Percentiles rank a stretch among this genome's conserved stretches.
phyloP scores from a whole-genome alignment of 2,797 vertebrate genomes.

The Gobio occitaniae region DNA sequence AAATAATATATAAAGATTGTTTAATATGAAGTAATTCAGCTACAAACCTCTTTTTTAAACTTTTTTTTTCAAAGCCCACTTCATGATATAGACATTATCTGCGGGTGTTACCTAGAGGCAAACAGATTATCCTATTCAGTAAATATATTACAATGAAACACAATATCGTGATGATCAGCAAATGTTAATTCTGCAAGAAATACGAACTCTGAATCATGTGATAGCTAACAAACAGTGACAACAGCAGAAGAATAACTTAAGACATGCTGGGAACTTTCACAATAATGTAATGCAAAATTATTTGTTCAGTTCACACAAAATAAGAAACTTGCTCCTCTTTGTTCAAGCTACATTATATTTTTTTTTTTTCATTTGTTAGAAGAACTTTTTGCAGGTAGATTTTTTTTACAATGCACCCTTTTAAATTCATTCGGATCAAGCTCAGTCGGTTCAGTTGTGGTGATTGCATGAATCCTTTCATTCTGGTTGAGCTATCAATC shows the following conservation, averaged over 20 bases:
- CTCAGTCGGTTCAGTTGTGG: not conserved
- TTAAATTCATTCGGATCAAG: not conserved
- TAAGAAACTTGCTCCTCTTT: not conserved
- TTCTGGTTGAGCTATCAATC: too few species aligned
- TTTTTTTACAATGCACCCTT: not conserved
- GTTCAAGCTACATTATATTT: not conserved
- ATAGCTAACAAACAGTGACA: not conserved
- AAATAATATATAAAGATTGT: too few species aligned
- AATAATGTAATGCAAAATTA: not conserved
- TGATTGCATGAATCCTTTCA: not conserved
- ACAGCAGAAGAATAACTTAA: not conserved
- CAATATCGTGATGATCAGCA: not conserved
- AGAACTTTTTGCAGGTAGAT: not conserved
- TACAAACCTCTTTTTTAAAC: not conserved
- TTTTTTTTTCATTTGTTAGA: not conserved
- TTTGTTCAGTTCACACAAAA: not conserved
- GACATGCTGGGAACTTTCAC: not conserved
- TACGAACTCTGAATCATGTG: too few species aligned
- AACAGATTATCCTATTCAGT: not conserved
- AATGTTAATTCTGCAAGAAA: not conserved
- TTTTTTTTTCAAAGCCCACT: not conserved
- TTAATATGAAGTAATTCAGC: not conserved
- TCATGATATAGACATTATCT: not conserved
- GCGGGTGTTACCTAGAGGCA: not conserved
- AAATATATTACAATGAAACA: conserved; percentile 1